Base-by-base conservation (phyloP, 2,113 vertebrate genomes). In the Tonatia bakeri region DNA sequence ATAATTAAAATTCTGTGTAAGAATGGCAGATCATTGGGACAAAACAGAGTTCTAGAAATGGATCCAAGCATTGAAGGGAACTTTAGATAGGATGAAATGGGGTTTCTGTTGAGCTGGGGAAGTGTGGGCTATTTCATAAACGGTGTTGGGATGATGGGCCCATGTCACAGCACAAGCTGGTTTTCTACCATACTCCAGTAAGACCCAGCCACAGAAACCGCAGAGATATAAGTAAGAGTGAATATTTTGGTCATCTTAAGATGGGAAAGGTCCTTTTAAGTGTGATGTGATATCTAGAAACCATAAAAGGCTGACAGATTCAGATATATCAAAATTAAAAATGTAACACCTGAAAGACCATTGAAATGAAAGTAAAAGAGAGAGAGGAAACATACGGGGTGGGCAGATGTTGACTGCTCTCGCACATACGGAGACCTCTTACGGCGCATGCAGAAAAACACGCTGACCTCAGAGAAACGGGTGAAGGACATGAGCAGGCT, bases 1-100 rank as follows among this genome's bases (percentile, higher is more conserved):
- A 28, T 88, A 52, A 85, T 94, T 91, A 94, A 82, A 95, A 94
- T 85, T 89, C 33, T 86, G 1, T 43, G 22, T 92, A 87, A 90
- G 67, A 92, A 81, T 56, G 80, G 65, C 43, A 70, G 31, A n/a
- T 91, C 67, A n/a, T 15, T 77, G 61, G n/a, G 80, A 93, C 9
- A 76, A 50, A 91, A 83, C 16, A 86, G 36, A 89, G 79, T 92
- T 22, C 19, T n/a, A 81, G 88, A 94, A 73, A 69, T 65, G 19
- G 31, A 85, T 87, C 22, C 33, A 90, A 59, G 19, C 76, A 84
- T 87, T 96, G 94, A 92, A 95, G 72, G 88, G 33, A 24, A 94
- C 91, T 90, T 96, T 75, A 56, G 83, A 26, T 52, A 24, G 33
- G n/a, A 84, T 79, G 67, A 95, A 95, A 79, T 94, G 67, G 20